A percentile compares a stretch with the other conserved stretches of the same genome.
phyloP scores from a whole-genome alignment of 2,113 vertebrate species.

The Gasterosteus nipponicus region DNA sequence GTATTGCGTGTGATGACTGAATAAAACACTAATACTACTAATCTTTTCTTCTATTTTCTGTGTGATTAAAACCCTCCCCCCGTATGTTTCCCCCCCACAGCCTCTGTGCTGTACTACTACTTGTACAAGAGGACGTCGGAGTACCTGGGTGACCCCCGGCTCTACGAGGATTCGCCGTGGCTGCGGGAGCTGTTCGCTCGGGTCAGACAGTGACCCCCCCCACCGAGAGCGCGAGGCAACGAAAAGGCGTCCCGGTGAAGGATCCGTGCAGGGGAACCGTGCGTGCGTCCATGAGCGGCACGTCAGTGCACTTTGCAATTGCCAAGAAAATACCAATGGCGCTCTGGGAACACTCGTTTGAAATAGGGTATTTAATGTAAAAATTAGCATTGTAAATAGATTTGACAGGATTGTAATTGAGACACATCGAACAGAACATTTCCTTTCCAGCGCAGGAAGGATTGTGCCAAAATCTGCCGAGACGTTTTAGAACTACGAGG shows the following conservation, averaged over 20 bases:
- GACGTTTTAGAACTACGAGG: background rate
- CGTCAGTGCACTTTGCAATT: background rate
- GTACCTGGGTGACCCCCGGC: slow-evolving; percentile 90
- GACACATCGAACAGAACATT: slow-evolving; percentile 5
- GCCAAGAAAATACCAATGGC: background rate
- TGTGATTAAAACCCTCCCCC: background rate
- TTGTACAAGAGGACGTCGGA: slow-evolving; percentile 92
- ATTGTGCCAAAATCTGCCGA: slow-evolving; percentile 63
- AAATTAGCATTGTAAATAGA: background rate
- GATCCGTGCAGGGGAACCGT: background rate
- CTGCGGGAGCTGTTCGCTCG: slow-evolving; percentile 87
- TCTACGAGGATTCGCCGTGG: slow-evolving; percentile 92
- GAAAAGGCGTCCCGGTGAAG: background rate
- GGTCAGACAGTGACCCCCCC: slow-evolving; percentile 72
- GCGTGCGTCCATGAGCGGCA: background rate
- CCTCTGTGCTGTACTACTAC: slow-evolving; percentile 91
- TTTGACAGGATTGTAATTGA: background rate
- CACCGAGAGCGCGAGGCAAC: background rate
- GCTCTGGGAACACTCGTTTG: background rate
- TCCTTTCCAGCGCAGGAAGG: background rate
- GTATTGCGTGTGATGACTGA: no score
- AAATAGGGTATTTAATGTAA: background rate
- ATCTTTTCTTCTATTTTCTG: background rate
- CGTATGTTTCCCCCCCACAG: slow-evolving; percentile 68
- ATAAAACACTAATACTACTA: no score